Evolutionary conservation across 2,113 vertebrate species (phyloP), one percentile per base, ranked within the genome.

Genomic region (Myiozetetes cayanensis): DNA sequence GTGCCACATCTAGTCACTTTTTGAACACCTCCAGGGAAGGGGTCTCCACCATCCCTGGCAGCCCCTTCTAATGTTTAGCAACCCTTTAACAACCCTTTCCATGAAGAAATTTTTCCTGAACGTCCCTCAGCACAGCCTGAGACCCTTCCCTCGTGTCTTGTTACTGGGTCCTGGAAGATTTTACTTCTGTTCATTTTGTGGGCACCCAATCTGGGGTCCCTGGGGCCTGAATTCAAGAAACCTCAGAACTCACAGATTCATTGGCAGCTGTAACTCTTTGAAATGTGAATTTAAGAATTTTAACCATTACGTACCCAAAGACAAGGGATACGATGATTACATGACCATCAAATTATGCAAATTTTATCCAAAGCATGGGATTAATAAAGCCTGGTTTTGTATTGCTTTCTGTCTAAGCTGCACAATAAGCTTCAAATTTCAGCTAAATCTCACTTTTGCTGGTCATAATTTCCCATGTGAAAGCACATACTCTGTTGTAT

Each of bases 1-100:
- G 35, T 37, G 12, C 55, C 35, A 19, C 0, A 0, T 49, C 41
- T 41, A 62, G 47, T 8, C 12, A 16, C 28, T 49, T 27, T 15
- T 24, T 70, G 35, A 33, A 70, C 22, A 77, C 6, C 25, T 39
- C 49, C 25, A 33, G 30, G 35, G 35, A 62, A 27, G 17, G 16
- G 24, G 4, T 31, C 8, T 43, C n/a, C n/a, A 35, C 7, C 61
- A 43, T 6, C 17, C 16, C 49, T 22, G 41, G 12, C 47, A 84
- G 12, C 14, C 37, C 23, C 46, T 43, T 63, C 55, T 56, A 76
- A 6, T 27, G 30, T 10, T 13, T 70, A 22, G 33, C 9, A 23
- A 70, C 6, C 12, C 12, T 37, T 24, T 33, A 27, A 37, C 5
- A 15, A 77, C 5, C 7, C 14, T 37, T 28, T 35, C 47, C 41